Conservation (phyloP, 2,797 vertebrate species). For the Betta splendens region DNA sequence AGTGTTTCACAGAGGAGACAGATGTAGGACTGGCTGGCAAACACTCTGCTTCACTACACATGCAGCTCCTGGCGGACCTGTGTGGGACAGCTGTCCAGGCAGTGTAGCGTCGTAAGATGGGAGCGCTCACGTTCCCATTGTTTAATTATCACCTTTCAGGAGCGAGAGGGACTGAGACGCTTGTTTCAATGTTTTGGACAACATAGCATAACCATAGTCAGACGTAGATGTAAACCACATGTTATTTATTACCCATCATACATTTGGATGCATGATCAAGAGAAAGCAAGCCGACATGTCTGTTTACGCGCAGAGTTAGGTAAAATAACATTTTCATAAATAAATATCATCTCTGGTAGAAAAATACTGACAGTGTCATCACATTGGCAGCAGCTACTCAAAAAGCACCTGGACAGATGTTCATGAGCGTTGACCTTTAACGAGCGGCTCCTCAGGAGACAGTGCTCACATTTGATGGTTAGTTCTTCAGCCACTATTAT, state of each 20-base stretch:
- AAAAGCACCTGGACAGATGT: neutral
- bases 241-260: neutral
- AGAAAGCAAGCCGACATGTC: neutral
- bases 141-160: neutral
- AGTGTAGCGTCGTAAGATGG: neutral
- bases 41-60: conserved; percentile 33
- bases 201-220: neutral
- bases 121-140: neutral
- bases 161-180: conserved; percentile 1
- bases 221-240: neutral
- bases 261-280: neutral
- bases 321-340: neutral
- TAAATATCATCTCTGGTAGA: neutral
- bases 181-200: neutral
- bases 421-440: neutral
- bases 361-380: neutral
- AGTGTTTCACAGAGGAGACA: conserved; percentile 35
- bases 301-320: neutral
- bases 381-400: neutral
- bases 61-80: conserved; percentile 25
- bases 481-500: neutral
- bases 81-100: conserved; percentile 35
- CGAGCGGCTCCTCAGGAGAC: neutral
- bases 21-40: conserved; percentile 33
- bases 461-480: neutral